Percentiles rank a stretch among this genome's conserved stretches.
Conservation (phyloP, 1,140 invertebrate species). For the Procambarus virginalis region DNA sequence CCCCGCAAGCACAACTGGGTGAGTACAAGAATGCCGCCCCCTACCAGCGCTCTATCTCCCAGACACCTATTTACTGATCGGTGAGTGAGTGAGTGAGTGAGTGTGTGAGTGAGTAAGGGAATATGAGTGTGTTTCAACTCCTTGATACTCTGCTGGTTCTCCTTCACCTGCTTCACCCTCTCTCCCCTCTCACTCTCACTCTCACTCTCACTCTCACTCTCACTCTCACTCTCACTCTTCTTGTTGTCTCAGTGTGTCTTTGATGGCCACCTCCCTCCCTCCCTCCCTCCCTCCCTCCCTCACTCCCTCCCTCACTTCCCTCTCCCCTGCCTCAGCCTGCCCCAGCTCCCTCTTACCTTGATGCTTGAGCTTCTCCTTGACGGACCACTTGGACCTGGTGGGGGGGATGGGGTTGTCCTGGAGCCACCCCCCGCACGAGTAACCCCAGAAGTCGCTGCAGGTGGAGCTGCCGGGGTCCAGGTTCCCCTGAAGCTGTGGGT, state of each 20-base stretch:
- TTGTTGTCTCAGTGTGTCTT: neutral
- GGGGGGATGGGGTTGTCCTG: slow-evolving; percentile 79
- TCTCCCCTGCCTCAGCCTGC: neutral
- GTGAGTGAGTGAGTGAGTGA: too few species aligned
- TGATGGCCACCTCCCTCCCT: neutral
- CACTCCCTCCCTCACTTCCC: neutral
- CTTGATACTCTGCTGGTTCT: too few species aligned
- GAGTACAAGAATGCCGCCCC: too few species aligned
- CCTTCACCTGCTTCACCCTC: too few species aligned
- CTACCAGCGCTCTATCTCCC: too few species aligned
- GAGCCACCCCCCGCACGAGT: slow-evolving; percentile 94
- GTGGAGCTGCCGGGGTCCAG: slow-evolving; percentile 87
- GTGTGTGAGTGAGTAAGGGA: too few species aligned
- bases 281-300: neutral
- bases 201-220: neutral
- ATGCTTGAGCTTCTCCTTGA: slow-evolving; percentile 87
- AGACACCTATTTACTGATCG: too few species aligned
- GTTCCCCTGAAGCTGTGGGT: slow-evolving; percentile 62
- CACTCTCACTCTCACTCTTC: neutral
- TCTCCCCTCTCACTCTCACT: neutral
- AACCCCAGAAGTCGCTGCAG: slow-evolving; percentile 96
- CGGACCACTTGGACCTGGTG: slow-evolving; percentile 91
- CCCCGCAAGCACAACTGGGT: too few species aligned
- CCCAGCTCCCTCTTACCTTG: slow-evolving; percentile 37
- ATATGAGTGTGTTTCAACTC: too few species aligned